Evolutionary conservation across 2,888 invertebrate genomes (phyloP), one percentile per base, ranked within the genome.

Genomic region (Molorchus minor): DNA sequence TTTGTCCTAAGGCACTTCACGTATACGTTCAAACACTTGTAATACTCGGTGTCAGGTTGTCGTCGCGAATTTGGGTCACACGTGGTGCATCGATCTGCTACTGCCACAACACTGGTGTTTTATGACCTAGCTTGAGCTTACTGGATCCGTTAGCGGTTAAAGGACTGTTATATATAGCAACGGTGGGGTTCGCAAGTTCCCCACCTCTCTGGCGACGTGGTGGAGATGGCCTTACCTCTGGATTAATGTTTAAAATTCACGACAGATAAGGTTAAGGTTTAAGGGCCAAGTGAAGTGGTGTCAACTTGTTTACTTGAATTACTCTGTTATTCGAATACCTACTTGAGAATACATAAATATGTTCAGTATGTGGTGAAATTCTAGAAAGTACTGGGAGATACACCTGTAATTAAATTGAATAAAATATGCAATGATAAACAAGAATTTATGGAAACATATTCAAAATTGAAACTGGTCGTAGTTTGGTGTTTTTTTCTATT

Each of bases 31-130:
- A 29, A 29, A 56, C 61, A 29, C 46, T 44, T 57, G 49, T 52
- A 40, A 54, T 58, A 55, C 21, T 49, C 17, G 17, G 40, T 40
- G 19, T 19, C 40, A 40, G 40, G 57, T 47, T 36, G 63, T 68
- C 58, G 56, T 56, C 59, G 58, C 63, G 62, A 67, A 73, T 68
- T 61, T 73, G 68, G 75, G 75, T 74, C 74, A 73, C 74, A 69
- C 73, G 73, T 70, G 70, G 65, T 69, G 61, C 56, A 65, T 62
- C 55, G 64, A 66, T 66, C 51, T 67, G 79, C 79, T 77, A 79
- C 79, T 80, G 80, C 79, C 79, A 79, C 78, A 78, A 77, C 75
- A 73, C 72, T 74, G 71, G 65, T 70, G 76, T 76, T 74, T 73
- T 71, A 75, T 76, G 78, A 79, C 79, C 78, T 79, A 78, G 79